Evolutionary conservation across 2,113 vertebrate species (phyloP).

Genomic region (Myotis brandtii): DNA sequence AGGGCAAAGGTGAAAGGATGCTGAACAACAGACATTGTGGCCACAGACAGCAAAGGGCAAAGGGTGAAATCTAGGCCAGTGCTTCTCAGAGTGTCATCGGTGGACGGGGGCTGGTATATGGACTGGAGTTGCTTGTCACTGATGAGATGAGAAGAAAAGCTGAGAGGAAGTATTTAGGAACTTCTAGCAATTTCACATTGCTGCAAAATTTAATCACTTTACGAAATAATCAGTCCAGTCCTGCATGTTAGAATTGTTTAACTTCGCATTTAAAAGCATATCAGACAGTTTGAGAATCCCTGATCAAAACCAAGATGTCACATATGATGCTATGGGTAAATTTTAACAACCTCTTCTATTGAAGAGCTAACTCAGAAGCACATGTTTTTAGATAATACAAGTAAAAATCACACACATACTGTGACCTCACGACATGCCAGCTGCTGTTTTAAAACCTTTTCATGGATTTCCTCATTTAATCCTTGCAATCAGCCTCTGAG

Average conservation of each 20-base stretch:
- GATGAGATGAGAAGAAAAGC: background rate
- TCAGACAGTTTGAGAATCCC: background rate
- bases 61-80: background rate
- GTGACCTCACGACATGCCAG: background rate
- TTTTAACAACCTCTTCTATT: background rate
- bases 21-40: background rate
- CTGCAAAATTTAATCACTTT: background rate
- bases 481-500: background rate
- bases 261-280: background rate
- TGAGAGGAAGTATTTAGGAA: background rate
- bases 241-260: background rate
- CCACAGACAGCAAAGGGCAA: background rate
- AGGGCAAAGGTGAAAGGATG: background rate
- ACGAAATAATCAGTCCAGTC: background rate
- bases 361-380: background rate
- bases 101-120: too few relatives aligned
- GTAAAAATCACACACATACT: background rate
- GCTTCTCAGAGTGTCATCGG: fast-evolving
- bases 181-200: background rate
- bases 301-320: background rate
- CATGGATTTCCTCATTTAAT: background rate
- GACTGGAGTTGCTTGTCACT: background rate
- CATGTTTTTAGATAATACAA: background rate
- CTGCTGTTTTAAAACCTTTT: background rate
- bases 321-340: background rate